Percentiles rank a stretch among this genome's conserved stretches.
phyloP scores from a whole-genome alignment of 2,797 vertebrate genomes.

The Micrastur ruficollis region DNA sequence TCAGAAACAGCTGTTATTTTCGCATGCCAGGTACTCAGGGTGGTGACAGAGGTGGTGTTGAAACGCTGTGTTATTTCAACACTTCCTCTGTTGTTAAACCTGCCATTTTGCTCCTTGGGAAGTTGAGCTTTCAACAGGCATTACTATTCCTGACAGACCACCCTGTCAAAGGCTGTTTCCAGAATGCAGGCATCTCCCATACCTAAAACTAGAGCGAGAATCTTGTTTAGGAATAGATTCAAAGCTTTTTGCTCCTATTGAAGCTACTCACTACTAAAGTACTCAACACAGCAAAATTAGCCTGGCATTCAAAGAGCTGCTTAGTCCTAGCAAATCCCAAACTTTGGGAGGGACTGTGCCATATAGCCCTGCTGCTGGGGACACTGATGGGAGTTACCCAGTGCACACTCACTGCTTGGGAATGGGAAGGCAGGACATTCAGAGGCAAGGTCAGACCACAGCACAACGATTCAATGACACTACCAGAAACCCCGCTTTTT shows the following conservation, averaged over 20 bases:
- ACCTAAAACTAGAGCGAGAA: neutral
- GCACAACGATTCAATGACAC: neutral
- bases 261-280: neutral
- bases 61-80: neutral
- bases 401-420: accelerated
- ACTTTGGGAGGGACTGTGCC: neutral
- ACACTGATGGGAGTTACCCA: neutral
- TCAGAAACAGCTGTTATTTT: neutral
- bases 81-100: neutral
- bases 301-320: neutral
- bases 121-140: neutral
- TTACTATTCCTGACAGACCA: neutral
- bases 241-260: neutral
- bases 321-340: neutral
- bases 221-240: neutral
- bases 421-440: neutral
- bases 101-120: neutral
- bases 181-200: neutral
- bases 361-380: neutral
- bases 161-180: neutral
- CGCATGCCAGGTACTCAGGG: neutral
- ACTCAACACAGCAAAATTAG: neutral
- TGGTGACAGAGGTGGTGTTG: neutral
- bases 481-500: neutral
- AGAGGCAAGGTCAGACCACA: neutral